A percentile compares a stretch with the other conserved stretches of the same genome.
Evolutionary conservation across 2,113 vertebrate species (phyloP).

Genomic region (Platysteira castanea): DNA sequence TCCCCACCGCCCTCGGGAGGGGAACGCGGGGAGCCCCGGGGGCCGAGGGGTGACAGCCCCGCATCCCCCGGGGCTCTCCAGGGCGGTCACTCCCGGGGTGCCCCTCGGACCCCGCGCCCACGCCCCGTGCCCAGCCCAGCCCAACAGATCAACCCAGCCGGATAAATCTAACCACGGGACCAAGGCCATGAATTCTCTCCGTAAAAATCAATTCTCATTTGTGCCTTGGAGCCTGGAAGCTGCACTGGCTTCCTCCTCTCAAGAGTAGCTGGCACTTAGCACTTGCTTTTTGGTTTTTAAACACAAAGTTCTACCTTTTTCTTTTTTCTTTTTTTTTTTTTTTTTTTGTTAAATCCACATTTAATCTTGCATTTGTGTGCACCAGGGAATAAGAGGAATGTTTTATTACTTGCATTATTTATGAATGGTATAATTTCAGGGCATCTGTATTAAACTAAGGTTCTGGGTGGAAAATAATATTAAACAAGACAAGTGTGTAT

Average conservation of each 20-base stretch:
- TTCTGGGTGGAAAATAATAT: conserved; percentile 54
- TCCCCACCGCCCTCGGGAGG: too few species aligned
- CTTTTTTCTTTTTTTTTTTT: not conserved
- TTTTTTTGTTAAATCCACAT: not conserved
- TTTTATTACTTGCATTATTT: conserved; percentile 67
- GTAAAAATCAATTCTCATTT: not conserved
- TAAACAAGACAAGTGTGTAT: conserved; percentile 9
- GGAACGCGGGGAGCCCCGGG: too few species aligned
- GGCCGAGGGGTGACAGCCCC: not conserved
- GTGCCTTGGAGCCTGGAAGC: not conserved
- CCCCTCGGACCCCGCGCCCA: not conserved
- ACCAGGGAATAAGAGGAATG: not conserved
- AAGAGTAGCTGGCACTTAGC: not conserved
- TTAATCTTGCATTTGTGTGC: not conserved
- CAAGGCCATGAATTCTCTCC: not conserved
- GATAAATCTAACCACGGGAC: not conserved
- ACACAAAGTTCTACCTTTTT: not conserved
- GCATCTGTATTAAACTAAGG: conserved; percentile 29
- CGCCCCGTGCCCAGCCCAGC: not conserved
- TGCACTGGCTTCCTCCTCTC: not conserved
- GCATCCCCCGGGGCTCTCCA: fast-evolving
- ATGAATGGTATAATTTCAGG: conserved; percentile 42
- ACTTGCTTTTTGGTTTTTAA: not conserved
- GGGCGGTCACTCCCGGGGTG: too few species aligned
- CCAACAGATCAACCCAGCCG: fast-evolving